phyloP scores from a whole-genome alignment of 2,888 invertebrate genomes.

The Epicampocera succincta region DNA sequence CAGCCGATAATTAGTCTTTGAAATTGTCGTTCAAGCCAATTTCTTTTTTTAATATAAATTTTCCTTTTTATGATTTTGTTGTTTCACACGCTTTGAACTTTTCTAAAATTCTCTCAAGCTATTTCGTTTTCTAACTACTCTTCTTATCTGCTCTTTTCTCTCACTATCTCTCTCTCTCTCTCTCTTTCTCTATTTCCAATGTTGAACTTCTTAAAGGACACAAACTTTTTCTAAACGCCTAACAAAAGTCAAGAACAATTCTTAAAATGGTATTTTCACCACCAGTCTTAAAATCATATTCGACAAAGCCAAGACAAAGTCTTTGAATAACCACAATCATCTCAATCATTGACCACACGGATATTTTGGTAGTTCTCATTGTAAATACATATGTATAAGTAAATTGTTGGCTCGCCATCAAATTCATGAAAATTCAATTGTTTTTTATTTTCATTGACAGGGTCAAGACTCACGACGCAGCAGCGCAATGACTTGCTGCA shows the following conservation, averaged over 20 bases:
- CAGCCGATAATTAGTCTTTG: background rate
- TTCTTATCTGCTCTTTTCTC: conserved; percentile 35
- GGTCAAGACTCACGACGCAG: conserved; percentile 84
- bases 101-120: conserved; percentile 1
- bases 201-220: conserved; percentile 46
- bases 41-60: background rate
- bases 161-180: conserved; percentile 41
- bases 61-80: conserved; percentile 20
- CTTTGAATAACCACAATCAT: conserved; percentile 46
- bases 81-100: conserved; percentile 4
- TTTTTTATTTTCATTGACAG: conserved; percentile 69
- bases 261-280: conserved; percentile 32
- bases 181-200: conserved; percentile 41
- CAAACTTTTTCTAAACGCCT: conserved; percentile 40
- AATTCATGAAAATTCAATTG: background rate
- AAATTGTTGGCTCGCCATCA: background rate
- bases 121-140: conserved; percentile 39
- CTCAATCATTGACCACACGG: conserved; percentile 53
- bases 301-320: conserved; percentile 28
- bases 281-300: conserved; percentile 36
- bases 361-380: conserved; percentile 56
- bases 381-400: conserved; percentile 20
- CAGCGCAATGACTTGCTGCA: conserved; percentile 92
- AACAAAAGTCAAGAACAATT: conserved; percentile 36
- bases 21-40: background rate